These are phyloP conservation scores for Melanotaenia trifasciata DNA, from an alignment of 2,797 vertebrate genomes.

Conservation along the genomic window DNA sequence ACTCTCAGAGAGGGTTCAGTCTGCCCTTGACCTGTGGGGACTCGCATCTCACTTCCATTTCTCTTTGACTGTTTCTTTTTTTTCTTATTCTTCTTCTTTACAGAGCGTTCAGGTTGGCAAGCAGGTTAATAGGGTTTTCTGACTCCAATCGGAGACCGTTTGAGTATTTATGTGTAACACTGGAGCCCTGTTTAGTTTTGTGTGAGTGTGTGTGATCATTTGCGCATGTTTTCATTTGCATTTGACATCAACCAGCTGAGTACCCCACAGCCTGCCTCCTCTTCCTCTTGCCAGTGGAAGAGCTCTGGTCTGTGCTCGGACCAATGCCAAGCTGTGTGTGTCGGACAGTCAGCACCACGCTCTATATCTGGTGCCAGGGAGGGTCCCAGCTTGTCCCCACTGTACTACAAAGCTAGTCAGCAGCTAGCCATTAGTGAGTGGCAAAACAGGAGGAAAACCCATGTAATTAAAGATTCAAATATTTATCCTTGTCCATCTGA, in stretches of 20 bases:
- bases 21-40: conserved; percentile 48
- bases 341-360: conserved; percentile 71
- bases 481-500: background rate
- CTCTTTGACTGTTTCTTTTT: conserved; percentile 33
- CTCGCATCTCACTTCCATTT: conserved; percentile 33
- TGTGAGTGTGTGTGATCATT: conserved; percentile 15
- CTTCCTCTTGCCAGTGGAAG: conserved; percentile 62
- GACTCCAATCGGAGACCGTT: conserved; percentile 12
- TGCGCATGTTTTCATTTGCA: conserved; percentile 26
- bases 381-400: conserved; percentile 72
- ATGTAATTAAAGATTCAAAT: conserved; percentile 12
- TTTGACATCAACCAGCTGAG: conserved; percentile 75
- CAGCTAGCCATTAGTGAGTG: conserved; percentile 11
- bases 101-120: conserved; percentile 28
- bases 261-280: conserved; percentile 45
- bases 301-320: conserved; percentile 58
- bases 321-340: conserved; percentile 66
- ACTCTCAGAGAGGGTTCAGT: conserved; percentile 32
- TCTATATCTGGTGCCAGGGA: conserved; percentile 76
- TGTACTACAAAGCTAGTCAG: conserved; percentile 25
- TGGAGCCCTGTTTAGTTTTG: conserved; percentile 22
- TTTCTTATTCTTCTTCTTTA: background rate
- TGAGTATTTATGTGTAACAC: conserved; percentile 26
- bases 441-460: background rate
- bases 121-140: conserved; percentile 44